Percentiles rank a stretch among this genome's conserved stretches.
Evolutionary conservation across 1,140 invertebrate species (phyloP).

Genomic region (Antheraea mylitta): DNA sequence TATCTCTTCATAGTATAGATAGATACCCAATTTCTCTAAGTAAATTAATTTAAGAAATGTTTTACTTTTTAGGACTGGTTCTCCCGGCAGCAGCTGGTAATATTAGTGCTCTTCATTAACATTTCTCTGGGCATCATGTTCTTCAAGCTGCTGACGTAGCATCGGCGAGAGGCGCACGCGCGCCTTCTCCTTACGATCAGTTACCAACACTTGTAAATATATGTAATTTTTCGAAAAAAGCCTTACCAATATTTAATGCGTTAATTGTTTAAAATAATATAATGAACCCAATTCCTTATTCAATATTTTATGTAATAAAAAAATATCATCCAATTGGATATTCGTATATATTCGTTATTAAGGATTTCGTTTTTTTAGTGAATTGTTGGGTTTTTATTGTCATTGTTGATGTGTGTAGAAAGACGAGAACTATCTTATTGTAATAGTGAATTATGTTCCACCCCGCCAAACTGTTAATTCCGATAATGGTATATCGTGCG

Average conservation of each 20-base stretch:
- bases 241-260: conserved; percentile 42
- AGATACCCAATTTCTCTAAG: too few species aligned
- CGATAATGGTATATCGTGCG: conserved; percentile 46
- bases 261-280: conserved; percentile 39
- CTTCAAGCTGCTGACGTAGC: conserved; percentile 97
- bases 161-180: conserved; percentile 61
- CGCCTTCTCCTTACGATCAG: conserved; percentile 39
- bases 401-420: conserved; percentile 62
- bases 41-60: conserved; percentile 3
- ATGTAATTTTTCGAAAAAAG: conserved; percentile 46
- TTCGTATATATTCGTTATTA: conserved; percentile 42
- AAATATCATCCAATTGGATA: conserved; percentile 34
- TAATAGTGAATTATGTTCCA: conserved; percentile 50
- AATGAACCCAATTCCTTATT: conserved; percentile 35
- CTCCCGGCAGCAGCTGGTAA: conserved; percentile 96
- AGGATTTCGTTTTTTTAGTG: conserved; percentile 70
- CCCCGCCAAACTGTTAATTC: conserved; percentile 39
- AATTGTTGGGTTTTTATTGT: conserved; percentile 54
- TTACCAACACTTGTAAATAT: conserved; percentile 49
- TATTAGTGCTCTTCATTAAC: conserved; percentile 97
- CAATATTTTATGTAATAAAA: conserved; percentile 38
- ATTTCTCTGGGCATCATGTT: conserved; percentile 98
- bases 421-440: conserved; percentile 34
- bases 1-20: too few species aligned
- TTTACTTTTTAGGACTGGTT: conserved; percentile 94